These are phyloP conservation scores for Syndactyla subalaris DNA, from an alignment of 2,797 vertebrate species.

Conservation along the genomic window DNA sequence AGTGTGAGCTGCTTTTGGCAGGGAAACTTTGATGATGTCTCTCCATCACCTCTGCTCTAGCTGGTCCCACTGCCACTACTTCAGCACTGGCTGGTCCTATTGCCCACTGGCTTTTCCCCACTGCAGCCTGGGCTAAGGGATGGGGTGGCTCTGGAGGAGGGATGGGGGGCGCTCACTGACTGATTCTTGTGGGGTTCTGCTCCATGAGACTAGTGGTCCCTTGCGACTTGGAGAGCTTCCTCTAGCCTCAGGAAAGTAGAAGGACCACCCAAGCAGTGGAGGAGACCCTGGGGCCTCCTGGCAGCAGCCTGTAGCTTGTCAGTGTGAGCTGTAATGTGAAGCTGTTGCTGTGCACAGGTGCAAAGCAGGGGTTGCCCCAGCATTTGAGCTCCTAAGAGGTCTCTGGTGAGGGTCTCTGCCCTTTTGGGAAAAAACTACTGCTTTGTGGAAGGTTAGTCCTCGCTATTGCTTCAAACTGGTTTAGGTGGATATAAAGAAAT, in stretches of 20 bases:
- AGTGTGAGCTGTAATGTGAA: background rate
- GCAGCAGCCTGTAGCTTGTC: background rate
- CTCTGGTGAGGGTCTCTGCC: background rate
- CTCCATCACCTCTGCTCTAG: too few species aligned
- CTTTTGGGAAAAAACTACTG: background rate
- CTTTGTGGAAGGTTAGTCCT: background rate
- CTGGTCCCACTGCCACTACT: background rate
- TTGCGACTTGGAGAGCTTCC: rapidly evolving
- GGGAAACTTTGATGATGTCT: background rate
- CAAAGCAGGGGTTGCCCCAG: rapidly evolving
- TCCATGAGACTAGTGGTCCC: background rate
- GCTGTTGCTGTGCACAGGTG: background rate
- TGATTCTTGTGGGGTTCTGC: background rate
- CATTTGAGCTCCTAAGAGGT: rapidly evolving
- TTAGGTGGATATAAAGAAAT: background rate
- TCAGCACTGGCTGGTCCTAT: background rate
- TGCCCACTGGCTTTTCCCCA: background rate
- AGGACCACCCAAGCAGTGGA: background rate
- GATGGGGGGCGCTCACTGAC: rapidly evolving
- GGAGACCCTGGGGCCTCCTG: background rate
- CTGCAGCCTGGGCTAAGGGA: background rate
- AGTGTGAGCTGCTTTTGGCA: background rate
- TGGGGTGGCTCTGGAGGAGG: too few species aligned
- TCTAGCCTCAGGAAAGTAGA: background rate
- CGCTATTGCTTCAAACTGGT: background rate